Evolutionary conservation across 2,797 vertebrate genomes (phyloP).

Genomic region (Callimico goeldii): DNA sequence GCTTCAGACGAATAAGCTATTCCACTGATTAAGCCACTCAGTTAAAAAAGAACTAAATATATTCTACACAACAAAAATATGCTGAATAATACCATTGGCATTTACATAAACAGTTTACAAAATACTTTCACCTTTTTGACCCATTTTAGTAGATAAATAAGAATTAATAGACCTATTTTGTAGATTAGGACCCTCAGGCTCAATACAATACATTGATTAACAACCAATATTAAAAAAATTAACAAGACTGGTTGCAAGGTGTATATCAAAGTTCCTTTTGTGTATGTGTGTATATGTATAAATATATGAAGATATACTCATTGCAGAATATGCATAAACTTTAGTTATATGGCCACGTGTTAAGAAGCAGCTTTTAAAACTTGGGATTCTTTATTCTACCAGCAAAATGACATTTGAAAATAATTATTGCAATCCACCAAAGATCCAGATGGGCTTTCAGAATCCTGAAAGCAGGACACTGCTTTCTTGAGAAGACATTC

Average conservation of each 20-base stretch:
- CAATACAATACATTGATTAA: not conserved
- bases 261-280: not conserved
- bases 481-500: not conserved
- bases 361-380: not conserved
- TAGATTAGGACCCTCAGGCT: not conserved
- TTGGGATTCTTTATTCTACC: not conserved
- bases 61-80: not conserved
- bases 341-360: not conserved
- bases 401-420: slow-evolving; percentile 42
- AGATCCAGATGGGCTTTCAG: not conserved
- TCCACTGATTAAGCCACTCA: not conserved
- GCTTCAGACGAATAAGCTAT: not conserved
- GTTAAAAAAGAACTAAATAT: not conserved
- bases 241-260: not conserved
- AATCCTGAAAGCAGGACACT: not conserved
- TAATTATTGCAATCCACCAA: not conserved
- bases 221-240: not conserved
- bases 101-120: not conserved
- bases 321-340: not conserved
- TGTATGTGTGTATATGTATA: not conserved
- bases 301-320: not conserved
- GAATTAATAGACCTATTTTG: not conserved
- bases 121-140: not conserved
- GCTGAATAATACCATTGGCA: not conserved
- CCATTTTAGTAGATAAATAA: not conserved